phyloP scores from a whole-genome alignment of 2,113 vertebrate species.

The Phocoena sinus region DNA sequence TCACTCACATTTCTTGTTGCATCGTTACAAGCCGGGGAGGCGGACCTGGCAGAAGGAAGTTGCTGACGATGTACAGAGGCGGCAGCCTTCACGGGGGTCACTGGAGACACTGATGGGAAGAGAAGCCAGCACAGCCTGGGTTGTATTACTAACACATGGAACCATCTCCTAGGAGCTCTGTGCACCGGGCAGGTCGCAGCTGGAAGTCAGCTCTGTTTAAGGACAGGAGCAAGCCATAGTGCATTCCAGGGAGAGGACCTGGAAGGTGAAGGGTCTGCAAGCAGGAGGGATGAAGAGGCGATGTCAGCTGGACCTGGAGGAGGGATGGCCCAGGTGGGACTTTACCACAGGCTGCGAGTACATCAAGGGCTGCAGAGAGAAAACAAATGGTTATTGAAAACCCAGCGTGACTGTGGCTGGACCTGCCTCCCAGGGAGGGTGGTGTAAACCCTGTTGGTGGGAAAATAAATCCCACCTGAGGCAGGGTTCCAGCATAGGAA shows the following conservation, averaged over 20 bases:
- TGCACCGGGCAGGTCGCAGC: rapidly evolving
- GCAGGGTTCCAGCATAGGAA: not conserved
- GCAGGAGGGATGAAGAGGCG: not conserved
- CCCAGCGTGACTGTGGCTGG: not conserved
- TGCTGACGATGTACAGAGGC: rapidly evolving
- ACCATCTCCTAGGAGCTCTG: not conserved
- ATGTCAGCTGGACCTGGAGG: not conserved
- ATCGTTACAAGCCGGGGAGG: rapidly evolving
- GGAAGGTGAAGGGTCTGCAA: not conserved
- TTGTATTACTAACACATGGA: rapidly evolving
- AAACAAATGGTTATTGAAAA: not conserved
- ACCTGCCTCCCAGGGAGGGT: not conserved
- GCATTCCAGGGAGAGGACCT: rapidly evolving
- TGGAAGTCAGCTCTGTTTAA: rapidly evolving
- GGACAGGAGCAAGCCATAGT: rapidly evolving
- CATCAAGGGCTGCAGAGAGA: not conserved
- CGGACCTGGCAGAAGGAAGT: not conserved
- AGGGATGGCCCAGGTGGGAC: not conserved
- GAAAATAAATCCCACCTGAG: not conserved
- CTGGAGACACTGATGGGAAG: rapidly evolving
- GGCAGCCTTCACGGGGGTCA: rapidly evolving
- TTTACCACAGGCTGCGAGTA: not conserved
- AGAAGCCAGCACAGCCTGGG: not conserved
- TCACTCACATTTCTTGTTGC: rapidly evolving
- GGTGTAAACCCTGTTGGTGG: rapidly evolving